These are phyloP conservation scores for Morone chrysops DNA, from an alignment of 2,113 vertebrate species.

Conservation along the genomic window DNA sequence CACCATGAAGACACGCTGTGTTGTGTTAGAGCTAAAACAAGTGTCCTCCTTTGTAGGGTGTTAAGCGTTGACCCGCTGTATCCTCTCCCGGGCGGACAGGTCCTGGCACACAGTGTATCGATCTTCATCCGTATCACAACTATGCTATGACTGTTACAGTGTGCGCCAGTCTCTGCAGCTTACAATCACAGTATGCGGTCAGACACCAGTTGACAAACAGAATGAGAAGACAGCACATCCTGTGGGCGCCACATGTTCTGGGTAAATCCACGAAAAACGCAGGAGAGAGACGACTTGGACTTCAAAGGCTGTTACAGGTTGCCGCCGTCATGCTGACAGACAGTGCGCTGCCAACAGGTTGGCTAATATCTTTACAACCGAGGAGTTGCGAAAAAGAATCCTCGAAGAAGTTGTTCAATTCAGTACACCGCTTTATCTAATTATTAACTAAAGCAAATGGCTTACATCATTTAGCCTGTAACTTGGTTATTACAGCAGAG, in stretches of 20 bases:
- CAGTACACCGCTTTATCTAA: slow-evolving; percentile 29
- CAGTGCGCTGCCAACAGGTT: slow-evolving; percentile 46
- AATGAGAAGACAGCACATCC: slow-evolving; percentile 37
- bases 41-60: slow-evolving; percentile 52
- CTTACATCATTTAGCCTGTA: slow-evolving; percentile 30
- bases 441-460: slow-evolving; percentile 60
- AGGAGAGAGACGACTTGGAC: slow-evolving; percentile 42
- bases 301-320: slow-evolving; percentile 74
- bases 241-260: slow-evolving; percentile 41
- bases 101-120: slow-evolving; percentile 45
- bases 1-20: slow-evolving; percentile 57
- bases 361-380: slow-evolving; percentile 47
- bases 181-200: slow-evolving; percentile 29
- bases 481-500: slow-evolving; percentile 39
- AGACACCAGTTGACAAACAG: slow-evolving; percentile 34
- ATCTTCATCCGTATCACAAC: slow-evolving; percentile 40
- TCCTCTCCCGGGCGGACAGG: slow-evolving; percentile 38
- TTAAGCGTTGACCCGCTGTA: slow-evolving; percentile 29
- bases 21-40: slow-evolving; percentile 22
- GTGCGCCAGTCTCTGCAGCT: slow-evolving; percentile 27
- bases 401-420: slow-evolving; percentile 27
- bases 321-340: slow-evolving; percentile 70
- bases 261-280: slow-evolving; percentile 59
- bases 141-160: slow-evolving; percentile 15
- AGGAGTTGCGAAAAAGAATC: slow-evolving; percentile 51